Percentiles rank a stretch among this genome's conserved stretches.
These are phyloP conservation scores for Choristoneura fumiferana DNA, from an alignment of 1,140 invertebrate species.

Conservation along the genomic window DNA sequence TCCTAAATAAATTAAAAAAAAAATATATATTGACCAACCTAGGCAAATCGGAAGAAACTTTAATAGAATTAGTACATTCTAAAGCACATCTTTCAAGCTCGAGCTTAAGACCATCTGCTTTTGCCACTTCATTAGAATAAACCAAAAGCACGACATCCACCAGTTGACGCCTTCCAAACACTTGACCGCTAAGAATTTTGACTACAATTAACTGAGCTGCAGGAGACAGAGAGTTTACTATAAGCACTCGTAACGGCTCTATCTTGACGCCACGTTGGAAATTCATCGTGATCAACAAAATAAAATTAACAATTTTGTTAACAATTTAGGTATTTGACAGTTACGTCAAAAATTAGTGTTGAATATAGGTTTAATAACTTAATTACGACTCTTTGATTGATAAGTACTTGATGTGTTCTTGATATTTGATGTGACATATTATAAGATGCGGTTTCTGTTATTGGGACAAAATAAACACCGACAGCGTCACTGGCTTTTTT, in stretches of 20 bases:
- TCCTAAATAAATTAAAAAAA: no score
- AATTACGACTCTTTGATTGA: no score
- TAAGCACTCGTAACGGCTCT: constrained; percentile 48
- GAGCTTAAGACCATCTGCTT: constrained; percentile 43
- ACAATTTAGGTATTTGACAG: no score
- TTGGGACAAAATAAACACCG: no score
- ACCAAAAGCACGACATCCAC: constrained; percentile 56
- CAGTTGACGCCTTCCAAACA: constrained; percentile 51
- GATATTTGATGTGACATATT: no score
- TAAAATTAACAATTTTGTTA: no score
- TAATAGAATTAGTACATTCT: constrained; percentile 48
- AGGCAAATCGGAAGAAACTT: constrained; percentile 49
- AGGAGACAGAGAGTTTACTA: constrained; percentile 54
- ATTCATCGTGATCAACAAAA: constrained; percentile 44
- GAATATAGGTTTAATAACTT: no score
- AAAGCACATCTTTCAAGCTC: constrained; percentile 54
- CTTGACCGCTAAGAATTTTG: constrained; percentile 53
- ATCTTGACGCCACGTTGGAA: constrained; percentile 37
- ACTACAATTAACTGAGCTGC: constrained; percentile 43
- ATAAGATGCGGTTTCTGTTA: no score
- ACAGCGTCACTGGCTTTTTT: no score
- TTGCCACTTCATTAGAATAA: constrained; percentile 48
- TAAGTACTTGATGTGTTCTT: no score
- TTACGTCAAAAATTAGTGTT: constrained; percentile 8
- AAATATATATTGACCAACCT: constrained; percentile 32